Conservation (phyloP, 2,888 invertebrate species). For the Sabellastarte sp. region DNA sequence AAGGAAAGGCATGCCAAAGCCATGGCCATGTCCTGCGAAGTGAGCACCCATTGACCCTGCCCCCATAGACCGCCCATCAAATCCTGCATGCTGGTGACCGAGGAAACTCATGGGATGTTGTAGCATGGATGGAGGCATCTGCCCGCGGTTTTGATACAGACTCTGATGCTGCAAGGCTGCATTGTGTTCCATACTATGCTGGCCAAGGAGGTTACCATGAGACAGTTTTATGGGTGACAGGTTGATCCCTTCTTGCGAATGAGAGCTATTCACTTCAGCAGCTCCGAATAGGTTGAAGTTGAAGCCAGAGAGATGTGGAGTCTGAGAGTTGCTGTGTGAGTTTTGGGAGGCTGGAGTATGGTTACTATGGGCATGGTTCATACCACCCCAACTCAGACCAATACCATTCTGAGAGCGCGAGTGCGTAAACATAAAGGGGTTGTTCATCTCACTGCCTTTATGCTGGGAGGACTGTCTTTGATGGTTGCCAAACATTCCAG, state of each 20-base stretch:
- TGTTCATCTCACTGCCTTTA: background rate
- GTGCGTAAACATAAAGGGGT: background rate
- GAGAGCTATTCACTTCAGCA: constrained; percentile 44
- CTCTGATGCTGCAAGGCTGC: constrained; percentile 36
- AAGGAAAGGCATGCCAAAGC: background rate
- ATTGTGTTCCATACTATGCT: constrained; percentile 45
- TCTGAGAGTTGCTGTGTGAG: constrained; percentile 33
- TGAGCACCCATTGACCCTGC: background rate
- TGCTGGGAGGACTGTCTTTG: background rate
- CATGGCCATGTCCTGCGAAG: background rate
- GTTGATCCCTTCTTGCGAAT: constrained; percentile 46
- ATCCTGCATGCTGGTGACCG: constrained; percentile 55
- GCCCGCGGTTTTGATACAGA: constrained; percentile 48
- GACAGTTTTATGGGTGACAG: constrained; percentile 57
- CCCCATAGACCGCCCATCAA: constrained; percentile 43
- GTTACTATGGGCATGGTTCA: background rate
- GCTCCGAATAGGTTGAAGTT: constrained; percentile 54
- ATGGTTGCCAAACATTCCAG: background rate
- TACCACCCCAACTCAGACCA: background rate
- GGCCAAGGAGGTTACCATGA: constrained; percentile 47
- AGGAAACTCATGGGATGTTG: constrained; percentile 55
- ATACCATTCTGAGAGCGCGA: background rate
- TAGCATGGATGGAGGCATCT: constrained; percentile 44
- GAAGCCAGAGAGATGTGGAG: constrained; percentile 55
- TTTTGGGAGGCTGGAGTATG: constrained; percentile 39